Percentiles rank a stretch among this genome's conserved stretches.
Evolutionary conservation across 2,113 vertebrate species (phyloP).

Genomic region (Larimichthys crocea): DNA sequence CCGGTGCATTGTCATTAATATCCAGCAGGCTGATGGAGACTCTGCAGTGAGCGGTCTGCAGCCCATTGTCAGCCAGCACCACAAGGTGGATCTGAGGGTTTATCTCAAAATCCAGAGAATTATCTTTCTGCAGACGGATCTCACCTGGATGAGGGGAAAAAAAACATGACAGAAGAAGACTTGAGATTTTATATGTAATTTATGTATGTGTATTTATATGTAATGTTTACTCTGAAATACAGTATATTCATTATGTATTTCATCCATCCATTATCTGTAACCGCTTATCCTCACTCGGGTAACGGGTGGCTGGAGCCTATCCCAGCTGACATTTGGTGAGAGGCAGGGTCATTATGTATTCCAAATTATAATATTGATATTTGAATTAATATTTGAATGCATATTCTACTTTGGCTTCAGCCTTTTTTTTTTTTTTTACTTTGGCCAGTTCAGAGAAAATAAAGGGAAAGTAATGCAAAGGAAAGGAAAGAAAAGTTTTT

Average conservation of each 20-base stretch:
- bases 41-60: constrained; percentile 82
- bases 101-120: constrained; percentile 89
- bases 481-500: constrained; percentile 30
- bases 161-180: no score
- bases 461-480: not conserved
- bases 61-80: constrained; percentile 85
- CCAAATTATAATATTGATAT: not conserved
- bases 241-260: not conserved
- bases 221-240: not conserved
- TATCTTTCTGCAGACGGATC: constrained; percentile 88
- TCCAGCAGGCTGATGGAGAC: constrained; percentile 88
- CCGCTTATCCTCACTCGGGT: no score
- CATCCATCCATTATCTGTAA: no score
- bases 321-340: no score
- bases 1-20: constrained; percentile 89
- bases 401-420: not conserved
- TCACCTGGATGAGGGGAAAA: constrained; percentile 78
- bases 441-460: constrained; percentile 3
- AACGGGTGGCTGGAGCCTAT: no score
- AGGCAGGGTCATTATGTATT: not conserved
- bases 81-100: constrained; percentile 83
- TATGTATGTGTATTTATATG: no score
- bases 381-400: not conserved
- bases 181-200: no score
- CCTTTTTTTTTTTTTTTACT: no score